Evolutionary conservation across 1,140 invertebrate species (phyloP).

Genomic region (Heliothis subflexa): DNA sequence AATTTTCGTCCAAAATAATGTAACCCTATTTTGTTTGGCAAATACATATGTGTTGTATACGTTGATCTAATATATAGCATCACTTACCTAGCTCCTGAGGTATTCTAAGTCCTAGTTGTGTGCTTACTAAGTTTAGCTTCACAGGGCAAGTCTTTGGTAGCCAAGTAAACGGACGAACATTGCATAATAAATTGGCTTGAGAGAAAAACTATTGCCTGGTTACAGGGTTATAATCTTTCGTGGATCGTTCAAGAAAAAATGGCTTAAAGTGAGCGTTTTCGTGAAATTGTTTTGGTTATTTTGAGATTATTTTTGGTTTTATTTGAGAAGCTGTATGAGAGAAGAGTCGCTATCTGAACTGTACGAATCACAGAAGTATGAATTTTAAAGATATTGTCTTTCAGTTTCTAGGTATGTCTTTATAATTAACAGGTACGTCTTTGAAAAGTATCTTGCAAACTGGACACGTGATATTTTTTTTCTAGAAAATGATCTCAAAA

Average conservation of each 20-base stretch:
- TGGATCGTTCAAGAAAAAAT: not conserved
- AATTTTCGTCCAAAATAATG: not conserved
- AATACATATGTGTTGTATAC: not conserved
- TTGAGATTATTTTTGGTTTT: no score
- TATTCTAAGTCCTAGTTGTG: not conserved
- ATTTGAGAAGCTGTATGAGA: no score
- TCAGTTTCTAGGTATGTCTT: no score
- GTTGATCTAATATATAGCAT: constrained; percentile 28
- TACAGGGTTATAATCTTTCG: constrained; percentile 11
- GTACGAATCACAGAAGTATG: no score
- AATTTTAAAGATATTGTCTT: no score
- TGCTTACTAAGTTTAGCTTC: constrained; percentile 4
- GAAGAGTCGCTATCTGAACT: no score
- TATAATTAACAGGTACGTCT: no score
- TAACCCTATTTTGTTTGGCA: not conserved
- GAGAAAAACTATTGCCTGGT: not conserved
- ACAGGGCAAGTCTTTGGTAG: constrained; percentile 1
- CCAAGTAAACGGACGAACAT: constrained; percentile 22
- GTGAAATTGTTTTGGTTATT: no score
- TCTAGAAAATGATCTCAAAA: no score
- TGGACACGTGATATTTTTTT: no score
- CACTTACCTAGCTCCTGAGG: not conserved
- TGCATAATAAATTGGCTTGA: constrained; percentile 30
- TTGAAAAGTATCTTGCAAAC: no score
- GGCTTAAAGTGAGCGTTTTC: not conserved